Conservation (phyloP, 1,140 invertebrate genomes). For the Dendrolimus kikuchii region DNA sequence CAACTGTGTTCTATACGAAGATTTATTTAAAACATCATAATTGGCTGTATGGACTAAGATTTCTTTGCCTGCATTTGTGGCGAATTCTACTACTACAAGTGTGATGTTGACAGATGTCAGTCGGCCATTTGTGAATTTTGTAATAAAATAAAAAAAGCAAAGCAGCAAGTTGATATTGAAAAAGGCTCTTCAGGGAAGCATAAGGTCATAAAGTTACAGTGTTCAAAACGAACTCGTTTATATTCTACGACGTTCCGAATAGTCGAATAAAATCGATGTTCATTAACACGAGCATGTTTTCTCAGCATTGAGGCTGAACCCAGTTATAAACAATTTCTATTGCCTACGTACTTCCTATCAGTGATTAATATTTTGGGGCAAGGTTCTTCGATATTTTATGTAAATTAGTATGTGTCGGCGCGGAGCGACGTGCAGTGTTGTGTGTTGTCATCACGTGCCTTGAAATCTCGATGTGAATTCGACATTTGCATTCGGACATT, state of each 20-base stretch:
- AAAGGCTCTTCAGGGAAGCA: too few relatives aligned
- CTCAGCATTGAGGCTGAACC: constrained; percentile 37
- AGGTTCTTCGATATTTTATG: constrained; percentile 61
- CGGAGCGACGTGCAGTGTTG: constrained; percentile 43
- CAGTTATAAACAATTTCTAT: constrained; percentile 48
- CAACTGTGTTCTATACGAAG: too few relatives aligned
- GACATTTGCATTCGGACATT: constrained; percentile 10
- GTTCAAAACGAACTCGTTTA: constrained; percentile 10
- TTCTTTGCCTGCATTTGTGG: too few relatives aligned
- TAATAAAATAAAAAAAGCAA: constrained; percentile 20
- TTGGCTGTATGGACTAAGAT: too few relatives aligned
- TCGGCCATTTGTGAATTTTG: constrained; percentile 56
- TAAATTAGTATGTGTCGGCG: constrained; percentile 57
- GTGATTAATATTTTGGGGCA: constrained; percentile 65
- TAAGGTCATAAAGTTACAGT: too few relatives aligned
- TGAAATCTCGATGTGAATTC: not conserved
- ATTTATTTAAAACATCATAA: too few relatives aligned
- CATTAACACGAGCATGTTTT: not conserved
- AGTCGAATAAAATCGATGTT: constrained; percentile 13
- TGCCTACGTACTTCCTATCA: constrained; percentile 62
- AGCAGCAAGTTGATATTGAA: too few relatives aligned
- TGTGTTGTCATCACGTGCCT: constrained; percentile 53
- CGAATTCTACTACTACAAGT: not conserved
- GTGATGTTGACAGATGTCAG: constrained; percentile 35
- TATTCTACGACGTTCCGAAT: constrained; percentile 5